These are phyloP conservation scores for Lithophane ornitopus DNA, from an alignment of 2,888 invertebrate genomes.

Conservation along the genomic window DNA sequence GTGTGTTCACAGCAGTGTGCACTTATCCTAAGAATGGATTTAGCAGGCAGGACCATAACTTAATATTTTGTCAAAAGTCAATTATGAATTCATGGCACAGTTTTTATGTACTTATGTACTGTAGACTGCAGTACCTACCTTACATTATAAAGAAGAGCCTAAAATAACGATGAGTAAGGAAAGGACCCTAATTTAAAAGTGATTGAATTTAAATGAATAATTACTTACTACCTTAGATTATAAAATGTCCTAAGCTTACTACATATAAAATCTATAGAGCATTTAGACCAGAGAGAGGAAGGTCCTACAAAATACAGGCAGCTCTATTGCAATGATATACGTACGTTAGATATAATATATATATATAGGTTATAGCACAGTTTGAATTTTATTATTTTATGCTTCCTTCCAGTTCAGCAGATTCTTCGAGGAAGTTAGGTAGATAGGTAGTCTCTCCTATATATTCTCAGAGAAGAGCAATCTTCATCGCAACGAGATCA, in stretches of 20 bases:
- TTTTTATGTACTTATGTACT: too few relatives aligned
- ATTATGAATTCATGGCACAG: conserved; percentile 9
- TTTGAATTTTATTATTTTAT: background rate
- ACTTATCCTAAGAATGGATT: background rate
- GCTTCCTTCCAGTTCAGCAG: background rate
- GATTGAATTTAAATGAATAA: background rate
- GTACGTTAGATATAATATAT: background rate
- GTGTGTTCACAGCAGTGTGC: background rate
- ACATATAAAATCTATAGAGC: background rate
- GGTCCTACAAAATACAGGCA: background rate
- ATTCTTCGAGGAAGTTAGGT: background rate
- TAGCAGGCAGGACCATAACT: background rate
- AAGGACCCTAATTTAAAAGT: background rate
- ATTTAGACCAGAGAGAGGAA: background rate
- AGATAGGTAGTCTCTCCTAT: background rate
- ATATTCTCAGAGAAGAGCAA: background rate
- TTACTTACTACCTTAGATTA: too few relatives aligned
- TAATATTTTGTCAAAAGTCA: background rate
- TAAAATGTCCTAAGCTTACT: too few relatives aligned
- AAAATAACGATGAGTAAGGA: background rate
- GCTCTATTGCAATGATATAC: background rate
- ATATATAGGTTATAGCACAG: too few relatives aligned
- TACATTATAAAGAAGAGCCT: background rate
- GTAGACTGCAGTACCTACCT: background rate
- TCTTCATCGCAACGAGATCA: conserved; percentile 15